A percentile compares a stretch with the other conserved stretches of the same genome.
phyloP scores from a whole-genome alignment of 2,888 invertebrate genomes.

The Apamea anceps region DNA sequence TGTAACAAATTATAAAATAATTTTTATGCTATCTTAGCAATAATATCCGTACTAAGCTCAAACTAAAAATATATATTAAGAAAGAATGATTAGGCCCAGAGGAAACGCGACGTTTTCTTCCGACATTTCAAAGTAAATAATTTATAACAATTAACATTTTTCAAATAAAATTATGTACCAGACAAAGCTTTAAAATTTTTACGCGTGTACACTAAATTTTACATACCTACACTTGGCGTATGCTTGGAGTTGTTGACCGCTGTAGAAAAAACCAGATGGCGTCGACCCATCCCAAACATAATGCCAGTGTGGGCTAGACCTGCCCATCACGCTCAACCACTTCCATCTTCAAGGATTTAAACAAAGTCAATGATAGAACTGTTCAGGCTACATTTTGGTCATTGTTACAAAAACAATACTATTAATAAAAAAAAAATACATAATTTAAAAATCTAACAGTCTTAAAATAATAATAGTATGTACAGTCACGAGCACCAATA shows the following conservation, averaged over 20 bases:
- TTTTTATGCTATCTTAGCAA: too few species aligned
- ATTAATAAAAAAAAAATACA: too few species aligned
- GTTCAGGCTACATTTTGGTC: not conserved
- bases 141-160: slow-evolving; percentile 26
- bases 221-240: not conserved
- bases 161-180: slow-evolving; percentile 35
- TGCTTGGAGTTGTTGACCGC: not conserved
- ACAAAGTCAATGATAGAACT: not conserved
- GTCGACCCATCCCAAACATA: not conserved
- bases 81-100: slow-evolving; percentile 2
- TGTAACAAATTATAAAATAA: too few species aligned
- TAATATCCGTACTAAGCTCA: not conserved
- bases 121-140: slow-evolving; percentile 42
- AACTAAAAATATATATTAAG: slow-evolving; percentile 17
- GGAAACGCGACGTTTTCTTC: slow-evolving; percentile 14
- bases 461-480: too few species aligned
- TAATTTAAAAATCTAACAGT: too few species aligned
- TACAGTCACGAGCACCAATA: too few species aligned
- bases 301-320: not conserved
- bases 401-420: too few species aligned
- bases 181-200: slow-evolving; percentile 10
- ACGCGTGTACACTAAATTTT: too few species aligned
- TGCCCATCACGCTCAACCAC: not conserved
- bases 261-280: not conserved
- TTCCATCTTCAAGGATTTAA: not conserved